Evolutionary conservation across 1,140 invertebrate species (phyloP).

Genomic region (Spodoptera frugiperda): DNA sequence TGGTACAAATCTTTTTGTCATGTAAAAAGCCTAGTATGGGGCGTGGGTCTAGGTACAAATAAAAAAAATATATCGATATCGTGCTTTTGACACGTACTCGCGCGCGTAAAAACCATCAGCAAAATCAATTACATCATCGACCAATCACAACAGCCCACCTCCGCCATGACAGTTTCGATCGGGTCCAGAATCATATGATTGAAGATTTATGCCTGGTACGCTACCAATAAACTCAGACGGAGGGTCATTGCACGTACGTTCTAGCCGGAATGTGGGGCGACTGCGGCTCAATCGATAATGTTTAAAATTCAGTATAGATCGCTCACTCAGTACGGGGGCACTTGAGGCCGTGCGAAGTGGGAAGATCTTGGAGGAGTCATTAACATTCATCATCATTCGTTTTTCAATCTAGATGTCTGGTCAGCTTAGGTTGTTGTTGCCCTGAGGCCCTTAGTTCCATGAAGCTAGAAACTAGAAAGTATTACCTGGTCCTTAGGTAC

Average conservation of each 20-base stretch:
- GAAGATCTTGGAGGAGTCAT: slow-evolving; percentile 17
- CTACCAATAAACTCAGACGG: slow-evolving; percentile 53
- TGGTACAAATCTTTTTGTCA: too few species aligned
- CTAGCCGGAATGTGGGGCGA: slow-evolving; percentile 57
- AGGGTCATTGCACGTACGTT: slow-evolving; percentile 59
- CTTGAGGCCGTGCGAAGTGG: slow-evolving; percentile 24
- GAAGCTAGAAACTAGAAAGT: too few species aligned
- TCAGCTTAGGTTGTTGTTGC: not conserved
- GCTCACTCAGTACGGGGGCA: slow-evolving; percentile 21
- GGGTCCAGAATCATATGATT: slow-evolving; percentile 49
- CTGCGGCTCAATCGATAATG: slow-evolving; percentile 61
- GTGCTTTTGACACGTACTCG: too few species aligned
- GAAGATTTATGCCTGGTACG: slow-evolving; percentile 51
- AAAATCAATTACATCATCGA: not conserved
- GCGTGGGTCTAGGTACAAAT: too few species aligned
- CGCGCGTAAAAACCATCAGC: not conserved
- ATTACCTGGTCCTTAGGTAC: too few species aligned
- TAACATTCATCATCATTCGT: slow-evolving; percentile 31
- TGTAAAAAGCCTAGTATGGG: too few species aligned
- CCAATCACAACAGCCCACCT: not conserved
- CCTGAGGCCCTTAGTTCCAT: too few species aligned
- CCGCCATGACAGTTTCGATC: slow-evolving; percentile 5
- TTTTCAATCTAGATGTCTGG: slow-evolving; percentile 14
- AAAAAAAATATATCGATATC: too few species aligned
- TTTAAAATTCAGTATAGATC: slow-evolving; percentile 61